Conservation (phyloP, 2,888 invertebrate species). For the Drosophila silvestris region DNA sequence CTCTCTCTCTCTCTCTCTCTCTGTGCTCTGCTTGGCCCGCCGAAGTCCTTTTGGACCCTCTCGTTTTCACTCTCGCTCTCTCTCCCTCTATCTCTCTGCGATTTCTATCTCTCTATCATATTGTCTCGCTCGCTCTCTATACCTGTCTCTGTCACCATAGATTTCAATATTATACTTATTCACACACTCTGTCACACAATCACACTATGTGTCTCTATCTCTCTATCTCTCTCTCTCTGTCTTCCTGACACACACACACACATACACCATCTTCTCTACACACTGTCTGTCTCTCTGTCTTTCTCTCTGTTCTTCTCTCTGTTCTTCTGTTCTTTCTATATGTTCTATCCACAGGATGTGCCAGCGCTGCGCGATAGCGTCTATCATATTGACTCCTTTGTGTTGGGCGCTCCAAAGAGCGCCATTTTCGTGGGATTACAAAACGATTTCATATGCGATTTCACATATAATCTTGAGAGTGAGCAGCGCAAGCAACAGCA, state of each 20-base stretch:
- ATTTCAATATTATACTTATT: conserved; percentile 13
- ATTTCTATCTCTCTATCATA: not conserved
- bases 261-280: conserved; percentile 17
- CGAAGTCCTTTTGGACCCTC: not conserved
- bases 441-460: conserved; percentile 81
- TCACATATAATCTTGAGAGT: conserved; percentile 66
- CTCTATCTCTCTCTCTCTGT: conserved; percentile 47
- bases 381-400: conserved; percentile 84
- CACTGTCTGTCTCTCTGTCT: conserved; percentile 35
- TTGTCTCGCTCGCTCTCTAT: conserved; percentile 2
- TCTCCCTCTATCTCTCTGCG: not conserved
- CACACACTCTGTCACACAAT: conserved; percentile 1
- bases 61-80: not conserved
- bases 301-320: conserved; percentile 68
- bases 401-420: conserved; percentile 83
- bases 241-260: conserved; percentile 38
- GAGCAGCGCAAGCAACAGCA: conserved; percentile 23
- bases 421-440: conserved; percentile 84
- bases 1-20: no score
- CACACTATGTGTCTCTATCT: conserved; percentile 23
- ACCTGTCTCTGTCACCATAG: conserved; percentile 18
- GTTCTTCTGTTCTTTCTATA: conserved; percentile 65
- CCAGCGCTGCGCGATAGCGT: conserved; percentile 80
- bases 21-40: not conserved
- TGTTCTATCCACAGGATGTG: conserved; percentile 83